A percentile compares a stretch with the other conserved stretches of the same genome.
These are phyloP conservation scores for Myoxocephalus aenaeus DNA, from an alignment of 2,797 vertebrate genomes.

Conservation along the genomic window DNA sequence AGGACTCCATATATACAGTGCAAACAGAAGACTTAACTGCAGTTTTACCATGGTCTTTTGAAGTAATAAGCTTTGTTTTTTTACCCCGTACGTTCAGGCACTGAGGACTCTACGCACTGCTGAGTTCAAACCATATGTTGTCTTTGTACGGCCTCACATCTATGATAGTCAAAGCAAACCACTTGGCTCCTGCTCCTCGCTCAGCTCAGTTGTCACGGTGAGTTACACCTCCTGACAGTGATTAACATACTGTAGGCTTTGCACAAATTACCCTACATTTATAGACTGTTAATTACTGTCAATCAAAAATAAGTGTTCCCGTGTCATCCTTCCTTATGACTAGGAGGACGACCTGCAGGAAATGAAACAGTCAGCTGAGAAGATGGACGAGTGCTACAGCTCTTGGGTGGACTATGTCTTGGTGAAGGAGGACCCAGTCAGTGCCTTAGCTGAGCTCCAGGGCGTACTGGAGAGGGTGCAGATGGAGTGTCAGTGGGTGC, in stretches of 20 bases:
- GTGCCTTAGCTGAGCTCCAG: conserved; percentile 87
- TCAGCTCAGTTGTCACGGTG: conserved; percentile 78
- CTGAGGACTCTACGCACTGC: conserved; percentile 88
- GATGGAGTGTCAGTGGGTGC: conserved; percentile 91
- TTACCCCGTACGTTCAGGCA: conserved; percentile 80
- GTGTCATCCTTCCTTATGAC: neutral
- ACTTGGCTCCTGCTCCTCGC: conserved; percentile 79
- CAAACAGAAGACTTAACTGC: neutral
- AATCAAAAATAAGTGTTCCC: neutral
- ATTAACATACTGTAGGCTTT: neutral
- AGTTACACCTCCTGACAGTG: conserved; percentile 21
- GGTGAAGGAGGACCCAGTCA: conserved; percentile 89
- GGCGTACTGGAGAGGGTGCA: conserved; percentile 86
- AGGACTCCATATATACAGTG: neutral
- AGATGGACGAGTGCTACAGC: conserved; percentile 89
- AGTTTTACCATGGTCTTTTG: neutral
- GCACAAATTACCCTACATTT: neutral
- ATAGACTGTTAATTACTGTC: neutral
- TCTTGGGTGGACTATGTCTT: conserved; percentile 90
- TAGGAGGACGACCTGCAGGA: conserved; percentile 92
- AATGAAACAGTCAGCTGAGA: conserved; percentile 88
- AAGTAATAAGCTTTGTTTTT: neutral
- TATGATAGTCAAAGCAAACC: conserved; percentile 75
- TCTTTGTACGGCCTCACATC: conserved; percentile 90
- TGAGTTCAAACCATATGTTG: conserved; percentile 92